Evolutionary conservation across 2,797 vertebrate genomes (phyloP).

Genomic region (Momotus momota): DNA sequence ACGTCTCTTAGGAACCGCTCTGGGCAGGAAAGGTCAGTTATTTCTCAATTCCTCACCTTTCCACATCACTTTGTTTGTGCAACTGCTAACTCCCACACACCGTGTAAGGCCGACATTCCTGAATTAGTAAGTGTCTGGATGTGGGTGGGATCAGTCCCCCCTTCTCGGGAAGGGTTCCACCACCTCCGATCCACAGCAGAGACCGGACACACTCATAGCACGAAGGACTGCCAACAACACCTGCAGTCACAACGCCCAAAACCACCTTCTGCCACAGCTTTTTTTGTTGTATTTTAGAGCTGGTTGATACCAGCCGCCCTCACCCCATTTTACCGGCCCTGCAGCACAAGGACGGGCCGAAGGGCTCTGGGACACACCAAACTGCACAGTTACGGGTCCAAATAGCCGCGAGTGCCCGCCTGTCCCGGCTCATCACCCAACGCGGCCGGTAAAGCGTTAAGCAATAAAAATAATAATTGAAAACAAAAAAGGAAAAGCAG

Average conservation of each 20-base stretch:
- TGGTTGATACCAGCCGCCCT: rapidly evolving
- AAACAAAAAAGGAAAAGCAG: not conserved
- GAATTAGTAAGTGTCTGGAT: not conserved
- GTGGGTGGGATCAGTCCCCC: rapidly evolving
- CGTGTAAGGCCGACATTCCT: not conserved
- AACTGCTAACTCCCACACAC: not conserved
- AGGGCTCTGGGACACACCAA: not conserved
- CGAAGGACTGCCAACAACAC: not conserved
- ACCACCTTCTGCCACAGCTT: rapidly evolving
- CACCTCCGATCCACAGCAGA: not conserved
- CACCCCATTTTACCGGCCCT: not conserved
- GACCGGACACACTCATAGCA: not conserved
- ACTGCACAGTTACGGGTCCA: not conserved
- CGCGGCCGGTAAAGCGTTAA: rapidly evolving
- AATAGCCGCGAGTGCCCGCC: not conserved
- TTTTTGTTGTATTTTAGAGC: not conserved
- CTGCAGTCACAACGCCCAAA: not conserved
- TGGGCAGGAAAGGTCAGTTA: not conserved
- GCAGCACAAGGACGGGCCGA: not conserved
- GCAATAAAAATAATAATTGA: not conserved
- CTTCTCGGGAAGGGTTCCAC: rapidly evolving
- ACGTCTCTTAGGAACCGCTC: not conserved
- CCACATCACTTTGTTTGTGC: conserved; percentile 39
- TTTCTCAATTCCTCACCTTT: conserved; percentile 54
- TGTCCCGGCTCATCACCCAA: not conserved